A percentile compares a stretch with the other conserved stretches of the same genome.
These are phyloP conservation scores for Tethea ocularis DNA, from an alignment of 2,888 invertebrate species.

Conservation along the genomic window DNA sequence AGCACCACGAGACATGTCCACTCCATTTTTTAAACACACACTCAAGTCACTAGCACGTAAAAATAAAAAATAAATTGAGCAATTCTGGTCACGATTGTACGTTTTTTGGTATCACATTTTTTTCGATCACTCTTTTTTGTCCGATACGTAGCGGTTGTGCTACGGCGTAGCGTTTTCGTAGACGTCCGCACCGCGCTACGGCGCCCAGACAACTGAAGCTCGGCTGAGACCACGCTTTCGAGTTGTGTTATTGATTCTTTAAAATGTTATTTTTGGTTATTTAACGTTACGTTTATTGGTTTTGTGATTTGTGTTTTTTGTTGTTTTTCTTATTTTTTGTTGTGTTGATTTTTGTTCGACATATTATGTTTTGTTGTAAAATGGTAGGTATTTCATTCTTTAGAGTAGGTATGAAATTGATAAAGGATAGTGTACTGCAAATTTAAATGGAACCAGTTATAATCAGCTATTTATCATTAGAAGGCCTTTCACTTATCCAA, in stretches of 20 bases:
- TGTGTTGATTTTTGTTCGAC: background rate
- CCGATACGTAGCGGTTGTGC: conserved; percentile 41
- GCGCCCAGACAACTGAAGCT: conserved; percentile 73
- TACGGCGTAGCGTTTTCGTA: conserved; percentile 41
- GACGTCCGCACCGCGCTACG: conserved; percentile 60
- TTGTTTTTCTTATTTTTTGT: background rate
- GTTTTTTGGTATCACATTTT: conserved; percentile 60
- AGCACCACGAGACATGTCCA: conserved; percentile 54
- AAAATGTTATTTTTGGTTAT: conserved; percentile 81
- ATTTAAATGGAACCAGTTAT: too few species aligned
- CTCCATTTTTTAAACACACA: conserved; percentile 59
- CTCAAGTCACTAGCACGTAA: conserved; percentile 41
- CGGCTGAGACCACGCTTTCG: conserved; percentile 54
- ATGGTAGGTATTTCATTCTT: too few species aligned
- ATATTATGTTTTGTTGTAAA: too few species aligned
- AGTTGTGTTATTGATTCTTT: conserved; percentile 79
- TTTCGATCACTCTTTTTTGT: conserved; percentile 36
- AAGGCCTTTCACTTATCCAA: too few species aligned
- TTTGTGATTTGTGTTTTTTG: conserved; percentile 7
- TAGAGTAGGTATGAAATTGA: too few species aligned
- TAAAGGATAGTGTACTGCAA: too few species aligned
- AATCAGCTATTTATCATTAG: too few species aligned
- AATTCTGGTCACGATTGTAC: conserved; percentile 39
- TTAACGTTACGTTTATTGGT: conserved; percentile 53
- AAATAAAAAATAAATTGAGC: conserved; percentile 40